Evolutionary conservation across 2,797 vertebrate genomes (phyloP), one percentile per base, ranked within the genome.

Genomic region (Onychomys torridus): DNA sequence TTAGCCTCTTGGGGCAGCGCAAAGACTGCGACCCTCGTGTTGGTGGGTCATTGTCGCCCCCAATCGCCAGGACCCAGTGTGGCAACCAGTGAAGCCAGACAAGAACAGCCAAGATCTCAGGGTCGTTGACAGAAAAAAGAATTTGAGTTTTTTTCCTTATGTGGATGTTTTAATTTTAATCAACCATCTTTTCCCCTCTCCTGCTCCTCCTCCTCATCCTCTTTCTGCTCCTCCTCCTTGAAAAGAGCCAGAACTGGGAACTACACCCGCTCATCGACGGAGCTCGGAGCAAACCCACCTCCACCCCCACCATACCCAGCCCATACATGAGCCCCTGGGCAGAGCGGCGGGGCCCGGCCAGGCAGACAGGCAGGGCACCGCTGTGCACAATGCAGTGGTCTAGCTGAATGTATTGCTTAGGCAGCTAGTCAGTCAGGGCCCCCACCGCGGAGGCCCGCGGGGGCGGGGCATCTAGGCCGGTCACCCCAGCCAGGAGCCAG

Each of bases 321-420:
- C 97, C 97, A 97, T 96, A 97, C 97, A 97, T 98, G 97, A 98
- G 96, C 97, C 97, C 97, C 96, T 85, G 98, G 97, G 98, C 98
- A 97, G 97, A 98, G 97, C 96, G 21, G 83, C 94, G 94, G 63
- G 96, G 95, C 98, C 96, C 97, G 97, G 97, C 97, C 98, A 98
- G 97, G 92, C 94, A 98, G 98, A 96, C 96, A 99, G 99, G 97
- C 98, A 99, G 99, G 99, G 99, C 95, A 94, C 93, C 98, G 98
- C 99, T 99, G 99, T 99, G 99, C 99, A 99, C 99, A 99, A 99
- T 99, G 99, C 99, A 99, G 99, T 98, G 98, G 96, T 98, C 98
- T 99, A 99, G 99, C 99, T 98, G 98, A 98, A 98, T 92, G 97
- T 98, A 99, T 99, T 99, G 98, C 94, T 98, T 98, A 99, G 99